Percentiles rank a stretch among this genome's conserved stretches.
Conservation (phyloP, 1,140 invertebrate species). For the Brachystomella parvula region DNA sequence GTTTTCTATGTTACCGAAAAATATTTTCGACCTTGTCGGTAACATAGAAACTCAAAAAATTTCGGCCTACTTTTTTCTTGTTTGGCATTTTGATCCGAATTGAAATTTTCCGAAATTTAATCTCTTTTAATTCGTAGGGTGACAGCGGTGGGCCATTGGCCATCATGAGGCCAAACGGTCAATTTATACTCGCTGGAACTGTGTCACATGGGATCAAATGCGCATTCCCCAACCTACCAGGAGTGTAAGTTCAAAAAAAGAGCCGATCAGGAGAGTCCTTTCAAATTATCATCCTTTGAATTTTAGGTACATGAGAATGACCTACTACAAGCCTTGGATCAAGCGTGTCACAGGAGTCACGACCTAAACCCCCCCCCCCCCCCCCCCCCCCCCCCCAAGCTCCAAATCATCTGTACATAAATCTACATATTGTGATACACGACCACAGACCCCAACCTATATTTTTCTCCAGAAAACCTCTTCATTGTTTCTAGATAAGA, state of each 20-base stretch:
- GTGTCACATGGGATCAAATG: constrained; percentile 76
- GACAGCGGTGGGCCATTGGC: constrained; percentile 89
- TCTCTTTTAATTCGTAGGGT: constrained; percentile 55
- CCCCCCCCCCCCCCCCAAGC: neutral
- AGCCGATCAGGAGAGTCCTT: neutral
- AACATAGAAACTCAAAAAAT: too few relatives aligned
- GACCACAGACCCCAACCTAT: neutral
- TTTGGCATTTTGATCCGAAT: neutral
- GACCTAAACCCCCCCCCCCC: neutral
- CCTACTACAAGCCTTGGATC: constrained; percentile 83
- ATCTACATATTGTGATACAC: constrained; percentile 1
- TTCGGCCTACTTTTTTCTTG: too few relatives aligned
- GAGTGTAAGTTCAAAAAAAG: constrained; percentile 7
- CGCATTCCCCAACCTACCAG: constrained; percentile 35
- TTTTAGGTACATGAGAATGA: constrained; percentile 84
- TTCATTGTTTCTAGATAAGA: too few relatives aligned
- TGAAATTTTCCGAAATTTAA: neutral
- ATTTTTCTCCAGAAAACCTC: neutral
- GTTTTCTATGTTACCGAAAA: too few relatives aligned
- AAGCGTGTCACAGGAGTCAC: constrained; percentile 68
- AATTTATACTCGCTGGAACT: constrained; percentile 82
- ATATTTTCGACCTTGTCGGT: too few relatives aligned
- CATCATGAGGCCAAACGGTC: constrained; percentile 68
- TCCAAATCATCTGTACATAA: too few relatives aligned
- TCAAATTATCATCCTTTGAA: constrained; percentile 47